Conservation (phyloP, 2,888 invertebrate species). For the Matsumyia berberina region DNA sequence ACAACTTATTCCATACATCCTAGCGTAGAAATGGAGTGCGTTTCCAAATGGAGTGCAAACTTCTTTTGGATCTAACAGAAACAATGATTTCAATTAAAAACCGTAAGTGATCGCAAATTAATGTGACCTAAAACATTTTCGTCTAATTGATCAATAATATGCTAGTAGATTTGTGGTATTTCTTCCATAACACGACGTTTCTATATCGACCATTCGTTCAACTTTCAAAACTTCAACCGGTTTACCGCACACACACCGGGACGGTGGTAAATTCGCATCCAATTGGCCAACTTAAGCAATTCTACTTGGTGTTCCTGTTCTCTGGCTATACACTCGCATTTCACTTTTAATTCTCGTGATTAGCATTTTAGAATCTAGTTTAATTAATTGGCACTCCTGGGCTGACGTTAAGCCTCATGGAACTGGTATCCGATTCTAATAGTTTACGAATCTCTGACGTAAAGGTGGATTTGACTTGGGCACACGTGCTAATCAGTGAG, state of each 20-base stretch:
- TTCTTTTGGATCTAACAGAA: neutral
- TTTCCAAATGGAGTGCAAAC: too few species aligned
- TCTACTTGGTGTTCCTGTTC: conserved; percentile 12
- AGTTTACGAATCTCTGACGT: neutral
- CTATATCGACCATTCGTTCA: conserved; percentile 12
- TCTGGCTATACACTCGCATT: neutral
- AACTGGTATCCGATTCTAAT: neutral
- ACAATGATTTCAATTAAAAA: neutral
- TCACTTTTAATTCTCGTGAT: conserved; percentile 2
- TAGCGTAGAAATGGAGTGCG: too few species aligned
- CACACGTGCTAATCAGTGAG: conserved; percentile 1
- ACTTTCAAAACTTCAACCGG: conserved; percentile 30
- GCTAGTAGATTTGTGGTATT: neutral
- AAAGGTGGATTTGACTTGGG: neutral
- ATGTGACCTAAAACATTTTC: neutral
- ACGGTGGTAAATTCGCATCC: neutral
- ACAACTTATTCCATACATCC: too few species aligned
- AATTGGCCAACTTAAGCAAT: conserved; percentile 1
- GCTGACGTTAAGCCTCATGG: neutral
- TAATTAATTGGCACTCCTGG: conserved; percentile 1
- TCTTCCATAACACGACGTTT: neutral
- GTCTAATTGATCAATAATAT: neutral
- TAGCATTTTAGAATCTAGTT: conserved; percentile 31
- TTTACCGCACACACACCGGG: neutral
- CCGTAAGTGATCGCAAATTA: neutral